Base-by-base conservation (phyloP, 2,888 invertebrate species). In the Apamea sordens region DNA sequence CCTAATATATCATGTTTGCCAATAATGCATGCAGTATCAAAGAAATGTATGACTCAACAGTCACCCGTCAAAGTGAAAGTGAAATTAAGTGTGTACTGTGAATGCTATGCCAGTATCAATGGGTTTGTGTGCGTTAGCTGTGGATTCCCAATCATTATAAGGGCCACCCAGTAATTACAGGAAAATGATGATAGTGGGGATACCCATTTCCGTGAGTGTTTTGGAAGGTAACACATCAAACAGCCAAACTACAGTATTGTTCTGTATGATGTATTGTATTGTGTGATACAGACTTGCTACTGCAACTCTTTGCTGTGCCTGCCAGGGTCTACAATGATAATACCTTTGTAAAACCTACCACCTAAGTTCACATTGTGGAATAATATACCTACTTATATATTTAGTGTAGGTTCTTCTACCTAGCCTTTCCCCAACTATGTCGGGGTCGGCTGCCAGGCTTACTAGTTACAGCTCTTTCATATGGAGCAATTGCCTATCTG, bases 11-110 rank as follows among this genome's bases (percentile, higher is more conserved):
- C n/a, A 82, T 68, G 67, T 74, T 82, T 69, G 76, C 86, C 86
- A 86, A 84, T 44, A 73, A 32, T 65, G 44, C 63, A 79, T 47
- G 41, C 5, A 0, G 3, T 24, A 72, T 41, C 56, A 61, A 73
- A 73, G 68, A 72, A 77, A 80, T 79, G 47, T 76, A 67, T 84
- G 78, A 84, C 68, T 79, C 81, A 80, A 78, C 53, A 75, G 44
- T 77, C n/a, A 24, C 28, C 36, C 0, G 44, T 28, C 79, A 76
- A 82, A 73, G 83, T 81, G 85, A 87, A 88, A 89, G 88, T 87
- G 79, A 86, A 77, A 80, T 73, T 68, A 83, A 73, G 28, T 71
- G 59, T 69, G 77, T 75, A 61, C 59, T 74, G 36, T 82, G 84
- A 68, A 85, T 87, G 82, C 77, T 68, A 64, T 11, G 21, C 0